Evolutionary conservation across 2,888 invertebrate genomes (phyloP), one percentile per base, ranked within the genome.

Genomic region (Agonopterix arenella): DNA sequence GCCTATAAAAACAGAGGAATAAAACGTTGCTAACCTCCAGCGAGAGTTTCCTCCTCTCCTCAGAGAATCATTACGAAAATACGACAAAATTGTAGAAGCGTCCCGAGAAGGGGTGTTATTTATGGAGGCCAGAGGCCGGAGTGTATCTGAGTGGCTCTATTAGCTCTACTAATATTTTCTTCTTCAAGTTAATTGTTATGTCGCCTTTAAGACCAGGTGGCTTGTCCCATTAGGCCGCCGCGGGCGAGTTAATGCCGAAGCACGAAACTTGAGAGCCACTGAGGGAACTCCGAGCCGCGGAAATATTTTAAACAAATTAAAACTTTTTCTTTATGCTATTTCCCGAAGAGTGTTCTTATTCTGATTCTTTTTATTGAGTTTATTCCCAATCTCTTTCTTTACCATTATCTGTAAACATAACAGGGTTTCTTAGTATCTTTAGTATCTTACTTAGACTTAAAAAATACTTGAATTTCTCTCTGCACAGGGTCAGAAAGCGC

Each of bases 251-350:
- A 80, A 82, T 80, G 70, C 75, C 62, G 64, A 64, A 68, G 70
- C 78, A 79, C 73, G 77, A 76, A 84, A 84, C 80, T 80, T 71
- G 76, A 76, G 73, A 75, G 69, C 69, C 71, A 64, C 75, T 64
- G 66, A 66, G 71, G 70, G 72, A 77, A 70, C 66, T 63, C 67
- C 59, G 61, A 66, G 64, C 68, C 73, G 70, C 70, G 76, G 81
- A 84, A 85, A 86, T 86, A 82, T 86, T 13, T 85, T 84, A 82
- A 86, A 83, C 83, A 83, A 88, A 88, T 86, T 85, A 83, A 85
- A 86, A 88, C 79, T 86, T 89, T 83, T 80, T 73, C 80, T 77
- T 80, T 74, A 76, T 74, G 64, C 70, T 66, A 74, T 77, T 78
- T 77, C 70, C 65, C 64, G 70, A 70, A 74, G 68, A 72, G 64